Evolutionary conservation across 2,888 invertebrate genomes (phyloP), one percentile per base, ranked within the genome.

Genomic region (Nemapogon koenigi): DNA sequence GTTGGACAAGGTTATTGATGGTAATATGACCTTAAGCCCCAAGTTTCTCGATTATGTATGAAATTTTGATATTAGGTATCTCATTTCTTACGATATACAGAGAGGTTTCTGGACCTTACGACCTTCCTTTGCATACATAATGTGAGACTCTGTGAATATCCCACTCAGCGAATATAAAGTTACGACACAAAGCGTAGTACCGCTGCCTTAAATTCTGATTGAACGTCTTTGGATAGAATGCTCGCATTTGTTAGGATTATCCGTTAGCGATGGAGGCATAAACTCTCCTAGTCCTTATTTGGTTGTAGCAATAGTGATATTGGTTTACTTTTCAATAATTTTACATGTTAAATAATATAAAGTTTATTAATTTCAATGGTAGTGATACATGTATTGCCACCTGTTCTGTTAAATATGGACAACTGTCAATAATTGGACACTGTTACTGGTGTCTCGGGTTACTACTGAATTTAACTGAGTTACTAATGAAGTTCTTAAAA

Each of bases 81-180:
- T n/a, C 31, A 16, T 31, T 16, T 31, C 16, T 31, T 19, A 28
- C 35, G 30, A 33, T 41, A 37, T 19, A 41, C 15, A 18, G 33
- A 25, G 29, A 18, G 32, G 31, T 32, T 46, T 52, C 52, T 64
- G 60, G 56, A 60, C 60, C 58, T 53, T 55, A 60, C 57, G 57
- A 59, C 55, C 53, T 55, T 47, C 52, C 49, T 62, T 59, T 57
- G 59, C 62, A 64, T 67, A 56, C 62, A 65, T 68, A 65, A 67
- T 68, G 55, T 49, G 57, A 57, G 60, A 57, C 52, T 56, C 51
- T 41, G 49, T 46, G 57, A 59, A 63, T 58, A 59, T 55, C 58
- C 47, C 62, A 48, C 55, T 61, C 59, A 57, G 61, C 59, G 57
- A 59, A 67, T 66, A 67, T 62, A 65, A 66, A 70, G 62, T 66